Evolutionary conservation across 2,797 vertebrate genomes (phyloP).

Genomic region (Sebastes matsubarae): DNA sequence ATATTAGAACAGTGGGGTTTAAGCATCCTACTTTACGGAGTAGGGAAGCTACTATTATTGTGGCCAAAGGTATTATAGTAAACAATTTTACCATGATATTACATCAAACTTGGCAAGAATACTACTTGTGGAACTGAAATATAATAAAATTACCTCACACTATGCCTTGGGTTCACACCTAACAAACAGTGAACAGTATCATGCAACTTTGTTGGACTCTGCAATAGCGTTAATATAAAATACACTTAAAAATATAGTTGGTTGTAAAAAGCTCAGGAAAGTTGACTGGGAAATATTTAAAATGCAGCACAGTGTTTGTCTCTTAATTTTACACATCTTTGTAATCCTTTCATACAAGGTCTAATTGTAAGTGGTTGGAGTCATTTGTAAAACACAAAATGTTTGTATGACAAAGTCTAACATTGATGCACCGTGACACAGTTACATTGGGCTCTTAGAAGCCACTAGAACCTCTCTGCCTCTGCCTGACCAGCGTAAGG

Average conservation of each 20-base stretch:
- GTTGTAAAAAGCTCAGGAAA: neutral
- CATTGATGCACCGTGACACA: neutral
- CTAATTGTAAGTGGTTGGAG: neutral
- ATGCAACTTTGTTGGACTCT: too few relatives aligned
- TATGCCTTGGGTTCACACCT: neutral
- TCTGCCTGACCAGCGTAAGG: neutral
- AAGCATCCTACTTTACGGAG: neutral
- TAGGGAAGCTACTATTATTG: neutral
- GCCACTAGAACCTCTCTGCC: neutral
- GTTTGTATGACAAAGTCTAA: neutral
- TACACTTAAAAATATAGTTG: neutral
- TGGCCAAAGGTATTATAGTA: neutral
- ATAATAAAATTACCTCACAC: neutral
- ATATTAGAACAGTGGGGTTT: too few relatives aligned
- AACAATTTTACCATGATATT: neutral
- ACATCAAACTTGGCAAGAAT: neutral
- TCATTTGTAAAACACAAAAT: neutral
- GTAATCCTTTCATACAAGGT: neutral
- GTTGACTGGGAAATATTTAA: neutral
- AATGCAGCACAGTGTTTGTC: neutral
- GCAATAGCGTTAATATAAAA: too few relatives aligned
- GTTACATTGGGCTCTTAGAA: neutral
- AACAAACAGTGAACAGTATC: neutral
- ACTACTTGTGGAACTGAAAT: neutral
- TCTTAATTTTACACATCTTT: neutral